These are phyloP conservation scores for Mustela nigripes DNA, from an alignment of 2,113 vertebrate genomes.

Conservation along the genomic window DNA sequence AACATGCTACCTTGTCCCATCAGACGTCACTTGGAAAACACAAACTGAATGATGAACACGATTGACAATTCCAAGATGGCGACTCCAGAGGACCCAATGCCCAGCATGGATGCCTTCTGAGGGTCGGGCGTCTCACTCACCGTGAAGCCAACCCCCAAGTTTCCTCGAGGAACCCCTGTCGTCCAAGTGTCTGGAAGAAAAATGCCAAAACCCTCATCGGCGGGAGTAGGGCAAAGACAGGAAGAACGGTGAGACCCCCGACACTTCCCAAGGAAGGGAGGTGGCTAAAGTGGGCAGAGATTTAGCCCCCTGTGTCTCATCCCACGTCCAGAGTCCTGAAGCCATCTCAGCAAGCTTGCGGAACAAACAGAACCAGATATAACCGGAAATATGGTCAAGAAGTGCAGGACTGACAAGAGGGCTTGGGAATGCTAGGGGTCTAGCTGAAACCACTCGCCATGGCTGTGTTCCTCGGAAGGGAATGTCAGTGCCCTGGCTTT, in stretches of 20 bases:
- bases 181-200: background rate
- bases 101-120: background rate
- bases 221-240: background rate
- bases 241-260: background rate
- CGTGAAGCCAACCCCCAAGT: background rate
- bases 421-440: background rate
- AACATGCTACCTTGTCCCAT: background rate
- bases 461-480: background rate
- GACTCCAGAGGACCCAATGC: background rate
- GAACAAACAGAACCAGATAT: background rate
- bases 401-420: accelerated
- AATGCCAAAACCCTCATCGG: background rate
- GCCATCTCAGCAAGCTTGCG: background rate
- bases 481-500: background rate
- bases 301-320: background rate
- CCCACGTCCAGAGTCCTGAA: background rate
- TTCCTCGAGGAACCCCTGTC: background rate
- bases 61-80: background rate
- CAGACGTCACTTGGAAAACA: background rate
- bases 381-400: background rate
- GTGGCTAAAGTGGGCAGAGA: background rate
- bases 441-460: background rate
- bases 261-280: background rate
- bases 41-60: background rate
- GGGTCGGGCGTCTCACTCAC: background rate